Conservation (phyloP, 2,888 invertebrate genomes). For the Tricholauxania praeusta region DNA sequence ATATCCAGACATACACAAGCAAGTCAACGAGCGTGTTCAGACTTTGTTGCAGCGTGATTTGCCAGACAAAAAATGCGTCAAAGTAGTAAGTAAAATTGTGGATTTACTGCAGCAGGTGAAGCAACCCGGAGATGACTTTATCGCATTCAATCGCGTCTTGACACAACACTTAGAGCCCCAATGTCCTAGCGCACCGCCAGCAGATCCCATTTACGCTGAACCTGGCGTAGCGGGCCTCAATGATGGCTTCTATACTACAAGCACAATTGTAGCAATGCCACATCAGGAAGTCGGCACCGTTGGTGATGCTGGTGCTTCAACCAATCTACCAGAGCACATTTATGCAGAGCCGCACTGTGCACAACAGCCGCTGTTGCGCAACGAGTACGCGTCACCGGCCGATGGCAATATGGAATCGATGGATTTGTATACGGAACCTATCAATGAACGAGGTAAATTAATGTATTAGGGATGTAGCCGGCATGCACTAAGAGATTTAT, state of each 20-base stretch:
- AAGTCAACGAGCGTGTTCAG: constrained; percentile 53
- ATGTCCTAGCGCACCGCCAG: constrained; percentile 49
- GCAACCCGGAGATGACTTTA: constrained; percentile 56
- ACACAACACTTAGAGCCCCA: constrained; percentile 56
- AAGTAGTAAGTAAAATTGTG: constrained; percentile 57
- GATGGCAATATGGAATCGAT: constrained; percentile 54
- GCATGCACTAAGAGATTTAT: constrained; percentile 3
- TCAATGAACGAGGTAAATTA: constrained; percentile 60
- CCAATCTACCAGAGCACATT: constrained; percentile 56
- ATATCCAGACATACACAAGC: constrained; percentile 58
- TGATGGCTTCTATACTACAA: constrained; percentile 47
- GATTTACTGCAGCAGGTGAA: constrained; percentile 54
- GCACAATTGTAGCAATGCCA: constrained; percentile 37
- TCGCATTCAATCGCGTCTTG: constrained; percentile 58
- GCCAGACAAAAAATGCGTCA: constrained; percentile 56
- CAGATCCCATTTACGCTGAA: constrained; percentile 59
- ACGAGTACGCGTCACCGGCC: constrained; percentile 60
- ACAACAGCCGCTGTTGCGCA: constrained; percentile 58
- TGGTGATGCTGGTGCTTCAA: constrained; percentile 23
- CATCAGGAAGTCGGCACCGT: background rate
- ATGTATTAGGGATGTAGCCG: constrained; percentile 32
- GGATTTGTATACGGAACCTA: constrained; percentile 62
- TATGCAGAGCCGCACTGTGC: constrained; percentile 62
- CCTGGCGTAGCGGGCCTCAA: constrained; percentile 52
- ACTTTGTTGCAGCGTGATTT: constrained; percentile 53